phyloP scores from a whole-genome alignment of 2,113 vertebrate species.

The Oreochromis tanganicae region DNA sequence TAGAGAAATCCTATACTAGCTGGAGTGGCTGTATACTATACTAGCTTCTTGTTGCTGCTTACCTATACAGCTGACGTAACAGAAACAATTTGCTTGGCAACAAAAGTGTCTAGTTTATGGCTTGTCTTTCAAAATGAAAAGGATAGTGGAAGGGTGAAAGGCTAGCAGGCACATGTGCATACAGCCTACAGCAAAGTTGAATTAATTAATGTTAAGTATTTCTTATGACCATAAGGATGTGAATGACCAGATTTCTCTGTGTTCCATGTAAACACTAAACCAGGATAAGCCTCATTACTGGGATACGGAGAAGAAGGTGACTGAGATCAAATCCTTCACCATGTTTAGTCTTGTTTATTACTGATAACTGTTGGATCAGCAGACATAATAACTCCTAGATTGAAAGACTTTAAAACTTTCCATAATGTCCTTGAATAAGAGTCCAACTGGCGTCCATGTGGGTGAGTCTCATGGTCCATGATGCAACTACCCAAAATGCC shows the following conservation, averaged over 20 bases:
- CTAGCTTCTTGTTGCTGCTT: background rate
- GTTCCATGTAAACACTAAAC: background rate
- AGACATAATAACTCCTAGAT: background rate
- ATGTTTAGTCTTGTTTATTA: conserved; percentile 18
- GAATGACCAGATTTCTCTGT: background rate
- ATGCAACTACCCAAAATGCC: background rate
- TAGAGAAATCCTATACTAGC: background rate
- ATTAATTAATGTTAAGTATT: background rate
- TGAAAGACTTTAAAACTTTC: background rate
- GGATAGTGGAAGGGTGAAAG: background rate
- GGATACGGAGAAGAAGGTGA: background rate
- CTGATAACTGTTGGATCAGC: background rate
- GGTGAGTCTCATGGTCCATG: background rate
- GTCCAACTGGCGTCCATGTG: background rate
- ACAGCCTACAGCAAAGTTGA: background rate
- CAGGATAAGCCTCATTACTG: background rate
- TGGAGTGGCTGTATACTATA: too few species aligned
- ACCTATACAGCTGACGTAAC: background rate
- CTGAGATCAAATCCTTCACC: background rate
- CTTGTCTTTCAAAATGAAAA: background rate
- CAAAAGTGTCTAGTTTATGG: background rate
- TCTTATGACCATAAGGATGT: background rate
- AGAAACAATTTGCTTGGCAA: background rate
- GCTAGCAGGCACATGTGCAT: background rate
- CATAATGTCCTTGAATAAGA: background rate